Evolutionary conservation across 2,113 vertebrate genomes (phyloP).

Genomic region (Tetrao urogallus): DNA sequence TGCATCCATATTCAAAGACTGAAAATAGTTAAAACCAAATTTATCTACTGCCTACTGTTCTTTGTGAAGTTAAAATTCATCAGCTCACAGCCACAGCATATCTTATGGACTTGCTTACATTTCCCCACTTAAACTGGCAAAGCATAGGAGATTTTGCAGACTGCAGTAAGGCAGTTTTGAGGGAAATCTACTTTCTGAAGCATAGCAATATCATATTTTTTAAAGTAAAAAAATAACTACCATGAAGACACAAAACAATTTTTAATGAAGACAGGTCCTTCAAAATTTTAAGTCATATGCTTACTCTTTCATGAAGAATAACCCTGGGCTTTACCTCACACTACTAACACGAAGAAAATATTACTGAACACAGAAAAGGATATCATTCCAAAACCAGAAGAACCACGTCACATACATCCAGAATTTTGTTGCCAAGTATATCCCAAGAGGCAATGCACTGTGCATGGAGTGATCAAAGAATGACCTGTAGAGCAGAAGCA

Average conservation of each 20-base stretch:
- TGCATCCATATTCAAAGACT: not conserved
- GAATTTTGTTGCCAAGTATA: conserved; percentile 99
- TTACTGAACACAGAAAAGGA: conserved; percentile 82
- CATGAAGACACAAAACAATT: not conserved
- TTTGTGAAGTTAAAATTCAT: not conserved
- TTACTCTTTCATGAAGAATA: not conserved
- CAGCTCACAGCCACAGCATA: not conserved
- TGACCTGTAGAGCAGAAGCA: conserved; percentile 80
- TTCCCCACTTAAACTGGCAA: not conserved
- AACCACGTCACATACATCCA: conserved; percentile 99
- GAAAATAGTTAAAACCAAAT: not conserved
- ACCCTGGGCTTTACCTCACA: not conserved
- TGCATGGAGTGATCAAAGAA: conserved; percentile 99
- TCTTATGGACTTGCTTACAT: not conserved
- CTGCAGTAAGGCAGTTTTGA: not conserved
- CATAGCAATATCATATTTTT: not conserved
- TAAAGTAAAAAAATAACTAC: not conserved
- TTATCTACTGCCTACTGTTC: not conserved
- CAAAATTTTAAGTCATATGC: not conserved
- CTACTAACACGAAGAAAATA: not conserved
- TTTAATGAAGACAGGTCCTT: not conserved
- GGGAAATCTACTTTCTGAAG: not conserved
- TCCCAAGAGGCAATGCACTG: conserved; percentile 96
- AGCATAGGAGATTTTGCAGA: not conserved
- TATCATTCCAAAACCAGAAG: conserved; percentile 99